These are phyloP conservation scores for Oopsacas minuta DNA, from an alignment of 37 sponge, comb jelly and placozoan species.

Conservation along the genomic window DNA sequence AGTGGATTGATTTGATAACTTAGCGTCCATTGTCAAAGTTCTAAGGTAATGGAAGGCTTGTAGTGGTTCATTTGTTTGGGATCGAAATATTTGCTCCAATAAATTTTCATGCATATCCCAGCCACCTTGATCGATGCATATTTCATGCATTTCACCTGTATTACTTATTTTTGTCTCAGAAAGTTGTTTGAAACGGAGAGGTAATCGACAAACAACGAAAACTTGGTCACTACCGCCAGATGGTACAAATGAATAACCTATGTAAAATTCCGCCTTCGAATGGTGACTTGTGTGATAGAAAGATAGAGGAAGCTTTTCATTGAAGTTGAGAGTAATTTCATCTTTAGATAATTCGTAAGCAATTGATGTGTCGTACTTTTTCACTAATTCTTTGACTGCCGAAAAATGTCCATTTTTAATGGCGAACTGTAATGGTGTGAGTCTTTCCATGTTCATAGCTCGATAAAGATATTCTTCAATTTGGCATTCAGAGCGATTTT, in stretches of 20 bases:
- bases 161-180: background rate
- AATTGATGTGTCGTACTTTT: background rate
- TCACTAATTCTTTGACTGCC: background rate
- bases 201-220: background rate
- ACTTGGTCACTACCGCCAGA: background rate
- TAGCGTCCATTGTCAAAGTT: background rate
- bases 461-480: background rate
- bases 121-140: background rate
- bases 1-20: background rate
- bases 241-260: background rate
- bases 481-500: background rate
- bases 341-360: background rate
- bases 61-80: background rate
- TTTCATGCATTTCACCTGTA: background rate
- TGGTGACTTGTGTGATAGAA: background rate
- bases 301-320: background rate
- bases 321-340: background rate
- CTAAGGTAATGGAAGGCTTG: background rate
- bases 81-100: background rate
- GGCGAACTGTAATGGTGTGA: background rate
- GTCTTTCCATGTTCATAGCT: background rate
- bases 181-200: background rate
- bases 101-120: background rate
- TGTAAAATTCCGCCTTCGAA: background rate
- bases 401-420: background rate